Base-by-base conservation (phyloP, 92 coral and sea anemone genomes). In the Palythoa grandiflora region DNA sequence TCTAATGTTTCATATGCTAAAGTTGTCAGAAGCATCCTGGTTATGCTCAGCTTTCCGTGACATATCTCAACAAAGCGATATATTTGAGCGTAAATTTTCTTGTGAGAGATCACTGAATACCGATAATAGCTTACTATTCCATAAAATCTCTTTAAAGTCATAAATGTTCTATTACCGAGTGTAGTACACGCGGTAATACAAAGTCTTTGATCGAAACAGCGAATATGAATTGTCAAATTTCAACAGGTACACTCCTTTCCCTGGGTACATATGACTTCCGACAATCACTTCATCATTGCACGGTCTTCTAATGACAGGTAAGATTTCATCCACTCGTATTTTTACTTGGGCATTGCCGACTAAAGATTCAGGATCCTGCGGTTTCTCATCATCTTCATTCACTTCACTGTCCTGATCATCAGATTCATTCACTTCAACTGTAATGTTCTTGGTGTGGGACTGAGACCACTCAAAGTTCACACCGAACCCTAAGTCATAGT, bases 161-260 rank as follows among this genome's bases (percentile, higher is more conserved):
- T 39, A 35, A 20, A 12, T 14, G 15, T 20, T 65, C 36, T 60
- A 87, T 95, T 90, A 97, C 52, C 99, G 94, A 74, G 99, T 97
- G 77, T 97, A 97, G 52, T 97, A 97, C 15, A 97, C 99, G 14
- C 99, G 94, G 37, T 97, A 97, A 91, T 91, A 97, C 84, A 97
- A 92, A 20, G 98, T 97, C 93, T 97, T 97, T 84, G 99, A 95
- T 73, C 99, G 92, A 89, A 97, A 97, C 57, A 97, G 86, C 2
- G 99, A 97, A 86, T 95, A 97, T 0, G 99, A 97, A 89, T 97
- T 97, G 90, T 97, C 99, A 88, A 97, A 97, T 86, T 97, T 97
- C 86, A 97, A 90, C 74, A 95, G 91, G 79, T 97, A 97, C 17
- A 95, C 99, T 17, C 99, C 99, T 11, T 94, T 91, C 4, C 99